Conservation (phyloP, 2,888 invertebrate species). For the Andricus curvator region DNA sequence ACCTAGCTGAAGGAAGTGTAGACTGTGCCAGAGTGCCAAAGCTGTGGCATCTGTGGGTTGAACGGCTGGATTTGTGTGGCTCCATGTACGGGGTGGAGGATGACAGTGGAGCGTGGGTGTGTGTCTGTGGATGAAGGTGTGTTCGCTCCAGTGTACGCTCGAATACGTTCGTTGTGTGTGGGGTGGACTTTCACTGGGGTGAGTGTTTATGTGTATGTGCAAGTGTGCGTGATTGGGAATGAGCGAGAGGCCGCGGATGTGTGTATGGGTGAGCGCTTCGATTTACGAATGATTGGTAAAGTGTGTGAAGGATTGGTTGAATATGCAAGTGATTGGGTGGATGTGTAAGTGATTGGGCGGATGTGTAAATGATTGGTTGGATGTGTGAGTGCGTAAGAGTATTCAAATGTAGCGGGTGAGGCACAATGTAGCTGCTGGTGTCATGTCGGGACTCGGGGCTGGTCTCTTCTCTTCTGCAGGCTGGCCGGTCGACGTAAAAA, state of each 20-base stretch:
- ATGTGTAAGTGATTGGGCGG: neutral
- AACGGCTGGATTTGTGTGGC: constrained; percentile 5
- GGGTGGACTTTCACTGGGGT: constrained; percentile 4
- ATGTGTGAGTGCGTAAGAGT: constrained; percentile 10
- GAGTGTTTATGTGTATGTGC: neutral
- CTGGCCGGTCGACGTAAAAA: constrained; percentile 44
- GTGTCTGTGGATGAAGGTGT: neutral
- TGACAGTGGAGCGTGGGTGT: neutral
- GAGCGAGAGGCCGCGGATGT: too few species aligned
- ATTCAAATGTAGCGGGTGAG: neutral
- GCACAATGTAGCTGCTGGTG: constrained; percentile 45
- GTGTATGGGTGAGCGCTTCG: too few species aligned
- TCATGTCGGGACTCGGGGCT: constrained; percentile 46
- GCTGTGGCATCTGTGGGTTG: constrained; percentile 10
- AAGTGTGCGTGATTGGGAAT: neutral
- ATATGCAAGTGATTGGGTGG: neutral
- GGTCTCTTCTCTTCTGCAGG: constrained; percentile 26
- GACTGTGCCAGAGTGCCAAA: constrained; percentile 26
- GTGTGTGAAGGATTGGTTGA: neutral
- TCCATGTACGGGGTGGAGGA: constrained; percentile 9
- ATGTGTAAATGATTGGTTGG: neutral
- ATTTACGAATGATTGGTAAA: too few species aligned
- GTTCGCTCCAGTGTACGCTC: neutral
- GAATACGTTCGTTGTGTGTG: neutral
- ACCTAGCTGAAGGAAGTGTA: neutral